Evolutionary conservation across 2,113 vertebrate species (phyloP), one percentile per base, ranked within the genome.

Genomic region (Pollimyrus isidori): DNA sequence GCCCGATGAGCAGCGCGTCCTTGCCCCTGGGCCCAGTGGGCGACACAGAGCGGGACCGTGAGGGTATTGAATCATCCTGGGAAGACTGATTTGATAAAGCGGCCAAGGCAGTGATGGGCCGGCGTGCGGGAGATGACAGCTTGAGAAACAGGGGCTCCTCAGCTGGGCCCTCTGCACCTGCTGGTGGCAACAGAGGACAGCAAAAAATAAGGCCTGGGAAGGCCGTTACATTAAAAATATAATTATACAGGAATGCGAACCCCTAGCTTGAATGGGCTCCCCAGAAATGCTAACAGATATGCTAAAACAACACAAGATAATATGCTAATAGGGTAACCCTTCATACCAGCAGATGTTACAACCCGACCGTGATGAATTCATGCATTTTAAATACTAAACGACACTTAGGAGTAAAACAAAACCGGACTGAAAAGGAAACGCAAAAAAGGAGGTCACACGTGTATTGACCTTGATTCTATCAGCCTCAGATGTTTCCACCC

Each of bases 1-100:
- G 97, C 83, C 98, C 97, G 86, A 99, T 97, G 91, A 99, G 93
- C 89, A 99, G 94, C 1, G 96, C 95, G 53, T 95, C 94, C 91
- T 97, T 97, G 89, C 93, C 96, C 93, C 95, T 97, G 90, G 90
- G 94, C 93, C 95, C 97, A 88, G 95, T 95, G 89, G 98, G 98
- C 84, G 97, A 99, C 92, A 97, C 94, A 10, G 97, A 98, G 91
- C 94, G 96, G 7, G 97, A 98, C 88, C 95, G 96, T 82, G 96
- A 95, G 11, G 95, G 94, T 39, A 62, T n/a, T 0, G 96, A 95
- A 30, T 98, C 97, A 82, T 98, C 97, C 92, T 95, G 90, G n/a
- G 96, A 98, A 91, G 96, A 97, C 89, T 97, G 97, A 89, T 96
- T 92, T 76, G 97, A 97, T 6, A 97, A 94, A 90, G 94, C 84